Evolutionary conservation across 2,113 vertebrate species (phyloP), one percentile per base, ranked within the genome.

Genomic region (Bufo bufo): DNA sequence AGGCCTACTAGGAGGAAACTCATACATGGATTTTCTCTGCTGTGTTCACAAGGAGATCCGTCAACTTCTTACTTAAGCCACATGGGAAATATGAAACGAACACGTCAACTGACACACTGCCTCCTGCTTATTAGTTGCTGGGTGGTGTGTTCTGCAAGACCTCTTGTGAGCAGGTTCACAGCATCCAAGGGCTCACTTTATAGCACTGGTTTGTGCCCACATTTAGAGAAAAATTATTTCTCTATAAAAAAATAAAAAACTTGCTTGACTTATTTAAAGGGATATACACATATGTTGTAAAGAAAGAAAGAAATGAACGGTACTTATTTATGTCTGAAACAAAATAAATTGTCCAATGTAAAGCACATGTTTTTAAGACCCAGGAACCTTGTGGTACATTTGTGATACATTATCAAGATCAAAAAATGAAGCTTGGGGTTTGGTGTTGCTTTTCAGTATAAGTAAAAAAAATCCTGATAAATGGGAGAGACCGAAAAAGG

Each of bases 21-120:
- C 98, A 0, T 99, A 99, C 0, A 92, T 97, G 93, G 98, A 99
- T 93, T 99, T 99, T 93, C 94, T 99, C 56, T 97, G 97, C 91
- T 97, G 95, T 17, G 93, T 99, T 90, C 96, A 99, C 94, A 95
- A 93, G 89, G 97, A 98, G 93, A 97, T 99, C 92, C 95, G 96
- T 79, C 97, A 98, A 90, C 95, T 99, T 87, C 97, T 99, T 79
- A 97, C 94, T 82, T 99, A 96, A 96, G 63, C 52, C 58, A 49
- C 52, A 10, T 14, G 33, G n/a, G 9, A 58, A 45, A n/a, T 20
- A 13, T 23, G 49, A 66, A 9, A 56, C 4, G 7, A 52, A 75
- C 20, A 43, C 49, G 12, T 20, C 61, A 69, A 49, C 81, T 43
- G 9, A 63, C 43, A 75, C 90, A 90, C 87, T 85, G 90, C 79